A percentile compares a stretch with the other conserved stretches of the same genome.
Conservation (phyloP, 2,113 vertebrate genomes). For the Sinocyclocheilus rhinocerous region DNA sequence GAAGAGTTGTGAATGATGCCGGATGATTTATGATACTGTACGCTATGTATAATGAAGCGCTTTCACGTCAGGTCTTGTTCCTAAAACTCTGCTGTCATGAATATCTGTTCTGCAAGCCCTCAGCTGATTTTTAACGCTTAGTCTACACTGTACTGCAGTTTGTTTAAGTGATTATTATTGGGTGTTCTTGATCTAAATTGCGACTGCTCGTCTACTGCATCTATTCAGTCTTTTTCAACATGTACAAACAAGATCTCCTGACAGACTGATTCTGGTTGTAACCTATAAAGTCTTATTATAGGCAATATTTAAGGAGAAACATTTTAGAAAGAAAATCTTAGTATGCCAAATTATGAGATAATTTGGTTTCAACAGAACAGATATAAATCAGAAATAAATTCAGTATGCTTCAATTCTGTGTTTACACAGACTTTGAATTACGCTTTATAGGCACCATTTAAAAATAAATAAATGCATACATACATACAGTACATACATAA, state of each 20-base stretch:
- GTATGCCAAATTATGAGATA: neutral
- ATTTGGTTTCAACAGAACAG: too few relatives aligned
- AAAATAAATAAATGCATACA: too few relatives aligned
- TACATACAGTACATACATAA: too few relatives aligned
- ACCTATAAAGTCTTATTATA: neutral
- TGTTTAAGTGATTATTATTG: neutral
- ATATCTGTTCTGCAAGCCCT: neutral
- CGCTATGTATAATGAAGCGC: constrained; percentile 18
- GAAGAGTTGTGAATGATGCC: constrained; percentile 14
- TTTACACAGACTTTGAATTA: neutral
- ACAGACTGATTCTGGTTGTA: neutral
- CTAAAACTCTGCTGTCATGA: neutral
- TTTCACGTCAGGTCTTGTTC: constrained; percentile 38
- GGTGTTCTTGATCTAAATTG: neutral
- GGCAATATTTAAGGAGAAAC: neutral
- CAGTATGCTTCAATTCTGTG: neutral
- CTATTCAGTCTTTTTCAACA: neutral
- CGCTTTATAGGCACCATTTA: too few relatives aligned
- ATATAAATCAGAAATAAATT: neutral
- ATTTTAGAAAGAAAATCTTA: too few relatives aligned
- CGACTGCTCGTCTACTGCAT: neutral
- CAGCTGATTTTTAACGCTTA: neutral
- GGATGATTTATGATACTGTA: constrained; percentile 26
- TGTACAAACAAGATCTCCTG: neutral
- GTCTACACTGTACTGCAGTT: neutral